phyloP scores from a whole-genome alignment of 1,140 invertebrate species.

The Drosophila bifasciata region DNA sequence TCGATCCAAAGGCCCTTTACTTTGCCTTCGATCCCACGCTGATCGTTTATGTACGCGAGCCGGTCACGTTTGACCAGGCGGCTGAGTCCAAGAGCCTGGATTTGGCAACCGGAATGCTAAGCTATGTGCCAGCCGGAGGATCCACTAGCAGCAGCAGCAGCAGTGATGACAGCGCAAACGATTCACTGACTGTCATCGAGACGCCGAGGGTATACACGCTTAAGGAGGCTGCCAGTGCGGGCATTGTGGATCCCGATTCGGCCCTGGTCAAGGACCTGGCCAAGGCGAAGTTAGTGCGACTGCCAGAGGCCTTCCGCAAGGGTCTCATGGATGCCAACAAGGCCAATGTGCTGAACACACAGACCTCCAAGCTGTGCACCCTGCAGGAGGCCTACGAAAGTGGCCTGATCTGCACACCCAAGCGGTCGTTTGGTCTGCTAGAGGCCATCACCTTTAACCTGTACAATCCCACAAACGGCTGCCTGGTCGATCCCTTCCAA shows the following conservation, averaged over 20 bases:
- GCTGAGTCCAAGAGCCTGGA: constrained; percentile 90
- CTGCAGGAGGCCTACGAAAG: constrained; percentile 90
- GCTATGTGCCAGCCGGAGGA: constrained; percentile 87
- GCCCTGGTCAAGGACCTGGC: constrained; percentile 94
- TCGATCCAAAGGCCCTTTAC: constrained; percentile 86
- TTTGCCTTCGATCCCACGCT: constrained; percentile 90
- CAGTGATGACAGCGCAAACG: constrained; percentile 60
- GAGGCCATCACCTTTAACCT: constrained; percentile 92
- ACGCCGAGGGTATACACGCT: constrained; percentile 88
- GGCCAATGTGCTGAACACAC: constrained; percentile 92
- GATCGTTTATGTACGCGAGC: constrained; percentile 89
- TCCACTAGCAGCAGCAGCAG: constrained; percentile 10
- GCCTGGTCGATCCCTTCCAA: constrained; percentile 91
- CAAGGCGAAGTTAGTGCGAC: constrained; percentile 91
- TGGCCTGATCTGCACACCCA: constrained; percentile 90
- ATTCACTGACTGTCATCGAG: constrained; percentile 66
- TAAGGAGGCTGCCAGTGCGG: constrained; percentile 92
- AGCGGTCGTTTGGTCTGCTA: constrained; percentile 90
- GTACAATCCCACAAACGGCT: constrained; percentile 92
- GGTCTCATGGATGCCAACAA: constrained; percentile 95
- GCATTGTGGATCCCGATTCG: constrained; percentile 94
- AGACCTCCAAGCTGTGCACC: constrained; percentile 91
- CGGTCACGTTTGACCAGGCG: constrained; percentile 90
- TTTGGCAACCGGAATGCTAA: constrained; percentile 89
- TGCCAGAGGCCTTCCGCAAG: constrained; percentile 93